These are phyloP conservation scores for Sarotherodon lohbergeri DNA, from an alignment of 2,113 vertebrate genomes.

Conservation along the genomic window DNA sequence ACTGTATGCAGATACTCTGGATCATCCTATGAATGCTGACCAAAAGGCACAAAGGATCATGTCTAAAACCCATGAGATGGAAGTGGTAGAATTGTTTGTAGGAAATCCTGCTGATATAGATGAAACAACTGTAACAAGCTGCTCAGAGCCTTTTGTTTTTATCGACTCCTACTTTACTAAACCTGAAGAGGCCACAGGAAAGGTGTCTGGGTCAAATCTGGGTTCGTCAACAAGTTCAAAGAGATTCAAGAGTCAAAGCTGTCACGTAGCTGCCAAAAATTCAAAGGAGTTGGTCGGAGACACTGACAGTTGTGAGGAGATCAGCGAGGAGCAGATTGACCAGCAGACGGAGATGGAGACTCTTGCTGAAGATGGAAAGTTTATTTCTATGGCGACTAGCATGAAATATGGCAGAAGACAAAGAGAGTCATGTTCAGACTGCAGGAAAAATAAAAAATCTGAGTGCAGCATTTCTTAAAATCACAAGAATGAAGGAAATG, in stretches of 20 bases:
- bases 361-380: background rate
- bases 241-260: background rate
- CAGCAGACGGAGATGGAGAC: background rate
- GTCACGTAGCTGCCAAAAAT: background rate
- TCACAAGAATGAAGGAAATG: background rate
- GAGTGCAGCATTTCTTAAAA: background rate
- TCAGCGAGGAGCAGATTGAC: background rate
- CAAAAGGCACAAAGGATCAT: background rate
- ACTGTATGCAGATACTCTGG: background rate
- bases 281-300: background rate
- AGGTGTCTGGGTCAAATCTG: background rate
- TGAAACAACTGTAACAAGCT: background rate
- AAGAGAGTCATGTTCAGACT: background rate
- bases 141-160: background rate
- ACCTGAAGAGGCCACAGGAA: background rate
- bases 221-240: background rate
- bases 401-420: background rate
- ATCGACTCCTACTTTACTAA: constrained; percentile 7
- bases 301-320: constrained; percentile 66
- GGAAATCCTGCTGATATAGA: background rate
- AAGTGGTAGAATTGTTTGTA: background rate
- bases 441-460: background rate
- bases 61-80: background rate
- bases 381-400: background rate
- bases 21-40: background rate